These are phyloP conservation scores for Drosophila picticornis DNA, from an alignment of 2,888 invertebrate species.

Conservation along the genomic window DNA sequence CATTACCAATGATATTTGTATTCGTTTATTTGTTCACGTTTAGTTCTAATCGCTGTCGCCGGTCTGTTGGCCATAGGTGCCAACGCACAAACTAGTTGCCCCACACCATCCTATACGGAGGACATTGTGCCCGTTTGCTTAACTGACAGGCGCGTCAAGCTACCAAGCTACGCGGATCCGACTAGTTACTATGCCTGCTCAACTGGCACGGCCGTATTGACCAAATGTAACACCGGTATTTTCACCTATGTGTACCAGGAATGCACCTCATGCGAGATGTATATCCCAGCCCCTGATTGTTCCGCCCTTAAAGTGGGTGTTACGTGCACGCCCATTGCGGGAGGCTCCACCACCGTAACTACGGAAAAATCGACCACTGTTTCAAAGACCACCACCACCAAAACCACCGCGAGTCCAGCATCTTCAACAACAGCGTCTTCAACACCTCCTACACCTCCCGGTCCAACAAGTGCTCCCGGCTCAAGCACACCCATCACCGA, in stretches of 20 bases:
- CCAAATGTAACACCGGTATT: constrained; percentile 43
- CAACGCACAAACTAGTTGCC: constrained; percentile 30
- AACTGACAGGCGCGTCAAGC: constrained; percentile 11
- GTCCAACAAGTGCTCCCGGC: neutral
- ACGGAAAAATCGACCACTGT: neutral
- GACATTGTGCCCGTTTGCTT: constrained; percentile 46
- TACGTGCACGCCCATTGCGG: constrained; percentile 24
- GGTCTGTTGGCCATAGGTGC: constrained; percentile 53
- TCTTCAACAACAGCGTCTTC: neutral
- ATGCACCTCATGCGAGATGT: constrained; percentile 62
- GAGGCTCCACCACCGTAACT: rapidly evolving
- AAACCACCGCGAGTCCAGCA: neutral
- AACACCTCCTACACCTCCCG: constrained; percentile 6
- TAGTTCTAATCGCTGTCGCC: constrained; percentile 66
- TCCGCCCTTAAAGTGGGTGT: neutral
- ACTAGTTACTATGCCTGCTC: constrained; percentile 61
- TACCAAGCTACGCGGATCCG: constrained; percentile 67
- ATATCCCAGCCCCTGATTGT: constrained; percentile 68
- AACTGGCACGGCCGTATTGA: neutral
- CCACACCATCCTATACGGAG: constrained; percentile 36
- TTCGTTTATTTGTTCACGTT: neutral
- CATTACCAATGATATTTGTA: neutral
- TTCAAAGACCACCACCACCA: neutral
- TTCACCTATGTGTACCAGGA: constrained; percentile 75
- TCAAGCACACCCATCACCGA: neutral